Evolutionary conservation across 2,797 vertebrate species (phyloP).

Genomic region (Lagocephalus sceleratus): DNA sequence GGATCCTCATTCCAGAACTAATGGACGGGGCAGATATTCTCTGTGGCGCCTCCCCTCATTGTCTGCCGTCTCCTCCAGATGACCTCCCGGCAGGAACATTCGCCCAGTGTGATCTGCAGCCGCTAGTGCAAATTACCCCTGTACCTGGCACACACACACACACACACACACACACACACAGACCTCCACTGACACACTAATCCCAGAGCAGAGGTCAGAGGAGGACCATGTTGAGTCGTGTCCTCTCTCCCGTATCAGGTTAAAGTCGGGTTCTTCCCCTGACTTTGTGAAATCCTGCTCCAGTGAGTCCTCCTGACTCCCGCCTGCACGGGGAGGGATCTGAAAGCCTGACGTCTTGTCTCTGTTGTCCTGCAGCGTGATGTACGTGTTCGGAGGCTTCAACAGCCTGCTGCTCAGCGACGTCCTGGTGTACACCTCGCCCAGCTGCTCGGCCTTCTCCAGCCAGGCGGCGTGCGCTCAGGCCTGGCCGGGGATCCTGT

Average conservation of each 20-base stretch:
- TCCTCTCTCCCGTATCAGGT: constrained; percentile 2
- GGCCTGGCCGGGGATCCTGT: constrained; percentile 81
- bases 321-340: too few species aligned
- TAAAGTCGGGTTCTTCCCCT: too few species aligned
- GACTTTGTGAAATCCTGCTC: too few species aligned
- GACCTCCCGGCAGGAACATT: too few species aligned
- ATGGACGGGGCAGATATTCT: too few species aligned
- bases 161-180: constrained; percentile 3
- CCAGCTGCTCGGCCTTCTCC: constrained; percentile 80
- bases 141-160: constrained; percentile 10
- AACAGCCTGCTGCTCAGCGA: constrained; percentile 95
- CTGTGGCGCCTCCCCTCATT: too few species aligned
- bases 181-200: neutral
- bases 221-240: too few species aligned
- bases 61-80: too few species aligned
- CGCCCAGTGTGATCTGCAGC: too few species aligned
- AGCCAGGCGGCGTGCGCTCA: constrained; percentile 67
- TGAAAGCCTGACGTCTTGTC: too few species aligned
- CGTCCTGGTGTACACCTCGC: constrained; percentile 83
- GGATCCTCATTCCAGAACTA: too few species aligned
- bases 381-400: constrained; percentile 96
- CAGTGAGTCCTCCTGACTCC: too few species aligned
- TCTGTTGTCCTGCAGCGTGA: constrained; percentile 71
- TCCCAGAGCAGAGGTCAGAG: constrained; percentile 24
- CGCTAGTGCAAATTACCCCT: neutral